These are phyloP conservation scores for Phenacoccus solenopsis DNA, from an alignment of 1,140 invertebrate genomes.

Conservation along the genomic window DNA sequence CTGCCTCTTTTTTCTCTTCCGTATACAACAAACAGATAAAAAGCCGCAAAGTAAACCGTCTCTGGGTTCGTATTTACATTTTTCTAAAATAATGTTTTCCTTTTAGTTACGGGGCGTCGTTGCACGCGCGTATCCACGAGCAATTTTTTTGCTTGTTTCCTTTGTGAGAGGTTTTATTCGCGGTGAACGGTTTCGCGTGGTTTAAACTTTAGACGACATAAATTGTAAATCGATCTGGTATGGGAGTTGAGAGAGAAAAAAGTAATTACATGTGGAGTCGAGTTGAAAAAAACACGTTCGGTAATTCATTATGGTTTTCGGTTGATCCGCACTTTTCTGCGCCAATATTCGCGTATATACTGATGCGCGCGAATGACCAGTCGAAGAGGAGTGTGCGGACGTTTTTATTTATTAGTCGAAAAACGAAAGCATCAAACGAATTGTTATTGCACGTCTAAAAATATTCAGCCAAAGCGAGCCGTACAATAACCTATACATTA, in stretches of 20 bases:
- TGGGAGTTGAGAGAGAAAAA: not conserved
- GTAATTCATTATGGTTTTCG: too few relatives aligned
- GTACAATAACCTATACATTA: not conserved
- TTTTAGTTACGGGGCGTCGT: too few relatives aligned
- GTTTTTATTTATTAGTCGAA: not conserved
- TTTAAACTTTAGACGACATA: not conserved
- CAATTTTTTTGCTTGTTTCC: not conserved
- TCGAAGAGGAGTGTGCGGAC: too few relatives aligned
- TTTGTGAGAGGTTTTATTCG: not conserved
- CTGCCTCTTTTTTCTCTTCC: not conserved
- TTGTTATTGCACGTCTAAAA: not conserved
- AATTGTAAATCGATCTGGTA: not conserved
- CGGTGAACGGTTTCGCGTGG: not conserved
- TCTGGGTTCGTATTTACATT: not conserved
- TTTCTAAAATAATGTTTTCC: constrained; percentile 13
- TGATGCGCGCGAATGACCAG: too few relatives aligned
- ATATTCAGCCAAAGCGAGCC: too few relatives aligned
- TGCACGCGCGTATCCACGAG: not conserved
- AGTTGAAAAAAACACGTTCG: too few relatives aligned
- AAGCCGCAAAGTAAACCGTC: constrained; percentile 11
- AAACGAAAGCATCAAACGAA: not conserved
- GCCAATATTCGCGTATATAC: too few relatives aligned
- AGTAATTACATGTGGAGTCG: too few relatives aligned
- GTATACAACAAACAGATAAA: not conserved
- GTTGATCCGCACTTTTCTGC: too few relatives aligned